Evolutionary conservation across 2,113 vertebrate species (phyloP), one percentile per base, ranked within the genome.

Genomic region (Eulemur macaco): DNA sequence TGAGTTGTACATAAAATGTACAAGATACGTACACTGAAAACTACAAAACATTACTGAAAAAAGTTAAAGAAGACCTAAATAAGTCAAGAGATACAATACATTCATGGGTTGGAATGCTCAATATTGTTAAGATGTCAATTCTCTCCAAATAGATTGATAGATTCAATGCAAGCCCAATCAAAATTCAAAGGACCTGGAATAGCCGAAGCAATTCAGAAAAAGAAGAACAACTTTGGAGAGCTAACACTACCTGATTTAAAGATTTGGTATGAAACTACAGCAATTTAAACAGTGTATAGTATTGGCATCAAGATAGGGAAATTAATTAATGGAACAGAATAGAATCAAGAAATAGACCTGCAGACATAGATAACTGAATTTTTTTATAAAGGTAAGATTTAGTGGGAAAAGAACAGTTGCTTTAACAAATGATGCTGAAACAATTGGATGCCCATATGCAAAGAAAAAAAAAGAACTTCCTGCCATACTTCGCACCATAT

Each of bases 41-140:
- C 20, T 64, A 17, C 31, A 77, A 93, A 87, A 56, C 45, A 80
- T 93, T 90, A 84, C n/a, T 93, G 82, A 69, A 85, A 81, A 91
- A 42, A 37, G 11, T 63, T 94, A 71, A 87, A 39, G 13, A 92
- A 63, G 31, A 88, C 29, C 56, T 84, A 87, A 31, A 23, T 91
- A 81, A 92, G 47, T 90, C 37, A 42, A 77, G 39, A 95, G n/a
- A 52, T 45, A n/a, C 0, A 39, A 50, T 15, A 91, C 58, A 60
- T 93, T 68, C 25, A 50, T 76, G 45, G 58, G 13, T 64, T 47
- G 52, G 37, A 68, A 71, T 47, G 71, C 74, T 94, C 8, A 71
- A 20, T 83, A 52, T 87, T 93, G 31, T 73, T 78, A 68, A 82
- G 80, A 90, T 69, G 66, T 31, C n/a, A 27, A 0, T 93, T 90